Evolutionary conservation across 2,113 vertebrate species (phyloP).

Genomic region (Scolopax mira): DNA sequence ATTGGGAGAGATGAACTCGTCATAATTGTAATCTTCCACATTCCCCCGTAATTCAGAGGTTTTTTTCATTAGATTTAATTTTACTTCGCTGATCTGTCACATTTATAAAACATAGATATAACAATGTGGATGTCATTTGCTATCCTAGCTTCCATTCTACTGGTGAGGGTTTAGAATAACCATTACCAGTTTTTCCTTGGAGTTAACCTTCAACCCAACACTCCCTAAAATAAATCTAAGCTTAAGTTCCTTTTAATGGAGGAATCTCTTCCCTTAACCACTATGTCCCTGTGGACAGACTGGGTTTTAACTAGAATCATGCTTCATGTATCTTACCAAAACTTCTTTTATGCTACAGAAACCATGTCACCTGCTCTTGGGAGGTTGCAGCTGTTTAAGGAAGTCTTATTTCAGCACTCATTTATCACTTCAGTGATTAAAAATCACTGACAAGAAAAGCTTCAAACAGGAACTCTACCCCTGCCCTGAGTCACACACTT

Average conservation of each 20-base stretch:
- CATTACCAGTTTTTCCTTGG: background rate
- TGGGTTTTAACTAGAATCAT: background rate
- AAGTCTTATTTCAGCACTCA: background rate
- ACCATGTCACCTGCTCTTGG: background rate
- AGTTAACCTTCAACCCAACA: background rate
- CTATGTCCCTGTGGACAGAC: background rate
- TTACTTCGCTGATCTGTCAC: background rate
- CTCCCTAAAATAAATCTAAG: background rate
- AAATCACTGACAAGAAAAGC: constrained; percentile 19
- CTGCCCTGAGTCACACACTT: background rate
- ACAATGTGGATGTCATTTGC: accelerated
- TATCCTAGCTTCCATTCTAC: background rate
- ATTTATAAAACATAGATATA: background rate
- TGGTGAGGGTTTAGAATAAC: background rate
- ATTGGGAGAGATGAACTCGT: background rate
- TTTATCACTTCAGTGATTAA: constrained; percentile 40
- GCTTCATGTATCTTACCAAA: background rate
- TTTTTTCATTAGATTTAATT: background rate
- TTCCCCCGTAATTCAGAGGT: background rate
- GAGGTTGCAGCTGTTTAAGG: background rate
- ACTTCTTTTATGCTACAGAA: background rate
- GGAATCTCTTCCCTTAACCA: background rate
- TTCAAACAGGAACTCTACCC: constrained; percentile 6
- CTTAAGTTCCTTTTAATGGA: background rate
- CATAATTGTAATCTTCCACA: background rate